Base-by-base conservation (phyloP, 2,888 invertebrate species). In the Drosophila quinaria region DNA sequence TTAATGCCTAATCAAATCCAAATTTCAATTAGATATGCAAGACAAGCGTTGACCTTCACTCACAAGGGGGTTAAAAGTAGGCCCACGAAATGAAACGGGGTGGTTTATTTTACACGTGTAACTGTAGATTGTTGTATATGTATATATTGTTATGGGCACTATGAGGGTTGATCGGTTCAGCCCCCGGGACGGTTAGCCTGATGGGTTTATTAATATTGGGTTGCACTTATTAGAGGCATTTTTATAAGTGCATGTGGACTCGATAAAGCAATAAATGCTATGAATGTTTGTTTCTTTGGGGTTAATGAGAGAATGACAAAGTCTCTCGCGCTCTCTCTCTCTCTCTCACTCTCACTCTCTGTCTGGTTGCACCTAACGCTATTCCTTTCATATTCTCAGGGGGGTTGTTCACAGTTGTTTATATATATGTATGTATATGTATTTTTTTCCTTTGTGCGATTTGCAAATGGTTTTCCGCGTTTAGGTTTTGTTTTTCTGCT, bases 381-480 rank as follows among this genome's bases (percentile, higher is more conserved):
- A 56, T 50, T 42, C 37, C 8, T 13, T 41, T 35, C 22, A 25
- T 62, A 49, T 55, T 61, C 71, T 46, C 75, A 31, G 39, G 79
- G 69, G 82, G 87, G 82, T 81, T 83, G 81, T 65, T 78, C 37
- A 8, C 17, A n/a, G 39, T 63, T 64, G 56, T 61, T 62, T 56
- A 41, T 55, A 42, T 22, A 25, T 29, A 17, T 25, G 3, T 56
- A 41, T 55, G 39, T 22, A 25, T 29, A 17, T 25, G 3, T 29
- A 6, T 15, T n/a, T 46, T 55, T 33, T 35, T 58, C n/a, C 41
- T 64, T 67, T 73, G 61, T 74, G 84, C 81, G 82, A 89, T 86
- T 86, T 87, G 90, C 86, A 87, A 86, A 86, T 86, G 90, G 80
- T 86, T 86, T 86, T 86, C 90, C 86, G 88, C 88, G 88, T 86